These are phyloP conservation scores for Ptilonorhynchus violaceus DNA, from an alignment of 2,113 vertebrate species.

Conservation along the genomic window DNA sequence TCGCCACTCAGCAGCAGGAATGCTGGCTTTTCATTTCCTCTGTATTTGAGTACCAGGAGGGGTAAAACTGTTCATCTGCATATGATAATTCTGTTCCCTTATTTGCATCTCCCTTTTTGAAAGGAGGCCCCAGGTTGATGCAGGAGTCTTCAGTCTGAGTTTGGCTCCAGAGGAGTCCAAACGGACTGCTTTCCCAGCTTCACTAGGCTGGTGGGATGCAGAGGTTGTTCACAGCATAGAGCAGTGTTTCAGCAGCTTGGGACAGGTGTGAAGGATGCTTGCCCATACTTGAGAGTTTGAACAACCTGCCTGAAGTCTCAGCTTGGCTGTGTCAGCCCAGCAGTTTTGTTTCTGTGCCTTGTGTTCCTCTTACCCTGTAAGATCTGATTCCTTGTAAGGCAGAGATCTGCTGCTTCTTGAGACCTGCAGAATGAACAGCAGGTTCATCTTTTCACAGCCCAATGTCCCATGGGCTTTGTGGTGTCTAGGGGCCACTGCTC, in stretches of 20 bases:
- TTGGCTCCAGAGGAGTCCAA: neutral
- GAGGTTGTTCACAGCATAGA: neutral
- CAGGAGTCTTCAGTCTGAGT: neutral
- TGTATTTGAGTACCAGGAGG: neutral
- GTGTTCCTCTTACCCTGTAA: neutral
- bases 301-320: neutral
- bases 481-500: neutral
- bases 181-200: neutral
- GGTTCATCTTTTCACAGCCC: neutral
- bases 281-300: neutral
- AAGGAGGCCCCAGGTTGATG: neutral
- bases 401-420: neutral
- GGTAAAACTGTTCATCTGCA: neutral
- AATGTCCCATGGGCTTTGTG: neutral
- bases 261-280: neutral
- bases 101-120: neutral
- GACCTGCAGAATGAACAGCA: neutral
- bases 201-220: neutral
- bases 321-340: neutral
- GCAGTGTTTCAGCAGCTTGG: neutral
- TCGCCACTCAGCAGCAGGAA: constrained; percentile 34
- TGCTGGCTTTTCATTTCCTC: constrained; percentile 26
- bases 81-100: constrained; percentile 3
- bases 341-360: neutral
- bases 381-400: neutral